phyloP scores from a whole-genome alignment of 2,797 vertebrate species.

The Myotis vivesi region DNA sequence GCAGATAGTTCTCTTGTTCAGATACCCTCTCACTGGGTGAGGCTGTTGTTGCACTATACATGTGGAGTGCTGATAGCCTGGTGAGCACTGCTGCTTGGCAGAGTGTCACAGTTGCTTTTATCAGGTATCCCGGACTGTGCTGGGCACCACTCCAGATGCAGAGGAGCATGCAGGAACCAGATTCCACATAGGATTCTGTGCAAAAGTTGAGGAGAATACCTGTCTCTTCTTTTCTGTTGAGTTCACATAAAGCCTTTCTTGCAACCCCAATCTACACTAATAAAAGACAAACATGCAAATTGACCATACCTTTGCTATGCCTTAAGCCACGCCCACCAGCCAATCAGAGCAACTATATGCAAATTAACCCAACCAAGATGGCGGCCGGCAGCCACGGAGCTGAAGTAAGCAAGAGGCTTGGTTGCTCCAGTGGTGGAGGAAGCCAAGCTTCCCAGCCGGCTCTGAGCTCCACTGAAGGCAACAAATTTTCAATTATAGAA shows the following conservation, averaged over 20 bases:
- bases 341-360: too few species aligned
- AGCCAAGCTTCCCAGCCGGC: too few species aligned
- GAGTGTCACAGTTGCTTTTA: background rate
- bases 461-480: too few species aligned
- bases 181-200: background rate
- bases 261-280: background rate
- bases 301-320: too few species aligned
- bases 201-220: background rate
- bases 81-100: background rate
- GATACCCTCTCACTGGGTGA: background rate
- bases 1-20: background rate
- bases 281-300: too few species aligned
- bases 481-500: too few species aligned
- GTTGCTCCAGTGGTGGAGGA: too few species aligned
- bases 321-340: too few species aligned
- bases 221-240: background rate
- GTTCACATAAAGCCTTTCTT: background rate
- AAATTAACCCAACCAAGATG: too few species aligned
- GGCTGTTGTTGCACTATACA: background rate
- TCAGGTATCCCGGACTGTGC: background rate
- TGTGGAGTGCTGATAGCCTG: background rate
- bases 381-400: too few species aligned
- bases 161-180: background rate
- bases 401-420: too few species aligned
- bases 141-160: background rate